Percentiles rank a stretch among this genome's conserved stretches.
phyloP scores from a whole-genome alignment of 2,888 invertebrate species.

The Pristionchus japonicus region DNA sequence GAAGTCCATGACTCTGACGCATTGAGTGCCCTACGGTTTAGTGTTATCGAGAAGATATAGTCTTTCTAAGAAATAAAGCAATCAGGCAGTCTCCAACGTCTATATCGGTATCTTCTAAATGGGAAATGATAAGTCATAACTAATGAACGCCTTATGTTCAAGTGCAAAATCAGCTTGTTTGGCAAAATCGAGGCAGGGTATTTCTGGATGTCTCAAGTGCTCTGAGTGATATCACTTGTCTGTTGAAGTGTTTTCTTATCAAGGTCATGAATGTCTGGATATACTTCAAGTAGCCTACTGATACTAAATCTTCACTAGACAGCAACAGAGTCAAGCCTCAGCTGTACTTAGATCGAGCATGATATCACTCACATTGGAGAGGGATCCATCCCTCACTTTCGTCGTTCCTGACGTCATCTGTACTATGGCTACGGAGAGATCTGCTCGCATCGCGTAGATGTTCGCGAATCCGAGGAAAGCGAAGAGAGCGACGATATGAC shows the following conservation, averaged over 20 bases:
- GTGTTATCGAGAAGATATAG: no score
- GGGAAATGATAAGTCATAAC: no score
- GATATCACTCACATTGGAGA: slow-evolving; percentile 54
- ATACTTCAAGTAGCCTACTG: neutral
- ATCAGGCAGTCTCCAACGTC: no score
- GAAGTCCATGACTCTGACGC: neutral
- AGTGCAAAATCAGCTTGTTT: no score
- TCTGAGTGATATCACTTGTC: neutral
- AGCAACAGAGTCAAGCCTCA: no score
- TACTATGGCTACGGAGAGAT: slow-evolving; percentile 73
- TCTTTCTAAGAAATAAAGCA: no score
- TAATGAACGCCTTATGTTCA: no score
- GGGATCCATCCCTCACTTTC: slow-evolving; percentile 55
- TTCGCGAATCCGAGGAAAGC: slow-evolving; percentile 77
- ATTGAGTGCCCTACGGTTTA: neutral
- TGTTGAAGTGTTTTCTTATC: no score
- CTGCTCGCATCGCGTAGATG: slow-evolving; percentile 77
- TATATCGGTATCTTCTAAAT: neutral
- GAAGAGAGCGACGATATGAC: slow-evolving; percentile 77
- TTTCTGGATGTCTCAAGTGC: no score
- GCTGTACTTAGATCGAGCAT: neutral
- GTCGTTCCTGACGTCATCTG: slow-evolving; percentile 63
- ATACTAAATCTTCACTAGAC: no score
- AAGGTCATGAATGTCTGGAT: no score
- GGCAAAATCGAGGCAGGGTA: no score